Percentiles rank a stretch among this genome's conserved stretches.
Conservation (phyloP, 2,113 vertebrate genomes). For the Rattus norvegicus region GRCr8 NC_086029.1:38600001-38600500, state of each 20-base stretch:
- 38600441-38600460: too few species aligned
- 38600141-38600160: not conserved
- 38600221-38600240: not conserved
- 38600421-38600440: too few species aligned
- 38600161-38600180: slow-evolving; percentile 6
- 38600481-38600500: not conserved
- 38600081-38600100: not conserved
- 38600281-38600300: too few species aligned
- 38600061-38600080: not conserved
- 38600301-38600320: too few species aligned
- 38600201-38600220: not conserved
- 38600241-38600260: not conserved
- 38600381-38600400: too few species aligned
- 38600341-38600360: too few species aligned
- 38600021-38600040: not conserved
- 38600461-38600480: too few species aligned
- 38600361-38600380: too few species aligned
- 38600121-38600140: not conserved
- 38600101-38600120: not conserved
- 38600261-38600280: not conserved
- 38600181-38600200: not conserved
- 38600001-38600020: not conserved
- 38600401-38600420: too few species aligned
- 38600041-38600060: not conserved
- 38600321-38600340: too few species aligned